Base-by-base conservation (phyloP, 2,888 invertebrate genomes). In the Acutogordius australiensis region DNA sequence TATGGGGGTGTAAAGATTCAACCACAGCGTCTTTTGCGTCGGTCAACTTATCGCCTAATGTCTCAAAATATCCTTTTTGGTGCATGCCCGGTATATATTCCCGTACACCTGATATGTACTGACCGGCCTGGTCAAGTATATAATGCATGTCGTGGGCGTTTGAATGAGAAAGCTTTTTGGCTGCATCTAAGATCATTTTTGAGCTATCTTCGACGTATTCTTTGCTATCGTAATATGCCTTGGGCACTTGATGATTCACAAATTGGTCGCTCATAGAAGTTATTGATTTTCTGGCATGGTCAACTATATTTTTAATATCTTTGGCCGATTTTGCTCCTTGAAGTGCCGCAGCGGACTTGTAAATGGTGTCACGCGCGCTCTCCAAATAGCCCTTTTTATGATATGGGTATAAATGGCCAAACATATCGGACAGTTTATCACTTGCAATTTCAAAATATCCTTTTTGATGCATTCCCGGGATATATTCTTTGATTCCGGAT, bases 321-420 rank as follows among this genome's bases (percentile, higher is more conserved):
- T 51, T 51, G 26, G 13, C 18, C 51, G 51, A 51, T 51, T 51
- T 51, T 4, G 51, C 51, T 51, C 51, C 51, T 23, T 8, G 4
- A 8, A 51, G 26, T 23, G 8, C 23, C 4, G 8, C 18, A 8
- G 51, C 51, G 8, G 37, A 37, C 8, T 37, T 18, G 18, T 18
- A 13, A 13, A 37, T 37, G 18, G 18, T 18, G 26, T 51, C 26
- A n/a, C 26, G n/a, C 18, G 51, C 51, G 23, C 51, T 51, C 23
- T 51, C 51, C 23, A 51, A 51, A 26, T 51, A 51, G 4, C 51
- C 51, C 23, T 51, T 51, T 23, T 51, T 23, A 26, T 51, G 51
- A 51, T 13, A 26, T n/a, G 4, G 51, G 4, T n/a, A 4, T 4
- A 26, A 8, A 4, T 51, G 18, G 4, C 4, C 23, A 21, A 51